These are phyloP conservation scores for Euura lappo DNA, from an alignment of 1,140 invertebrate species.

Conservation along the genomic window DNA sequence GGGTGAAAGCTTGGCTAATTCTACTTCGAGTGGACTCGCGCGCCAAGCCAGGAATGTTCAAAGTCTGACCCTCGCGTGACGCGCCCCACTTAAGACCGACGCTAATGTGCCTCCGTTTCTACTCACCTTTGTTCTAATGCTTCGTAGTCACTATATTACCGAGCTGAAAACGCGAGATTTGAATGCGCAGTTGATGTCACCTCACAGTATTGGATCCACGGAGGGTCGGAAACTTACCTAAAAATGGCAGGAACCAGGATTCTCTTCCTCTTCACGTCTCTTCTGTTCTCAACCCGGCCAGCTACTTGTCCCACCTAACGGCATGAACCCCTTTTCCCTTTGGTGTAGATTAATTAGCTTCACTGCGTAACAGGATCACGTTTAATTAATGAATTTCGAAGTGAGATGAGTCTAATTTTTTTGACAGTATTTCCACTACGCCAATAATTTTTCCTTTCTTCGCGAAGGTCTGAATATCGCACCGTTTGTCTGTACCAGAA, in stretches of 20 bases:
- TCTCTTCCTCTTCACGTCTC: no score
- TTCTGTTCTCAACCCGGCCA: background rate
- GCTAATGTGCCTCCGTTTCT: background rate
- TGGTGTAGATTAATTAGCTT: background rate
- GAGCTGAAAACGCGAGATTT: background rate
- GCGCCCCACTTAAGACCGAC: background rate
- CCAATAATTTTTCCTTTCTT: no score
- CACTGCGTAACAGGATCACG: background rate
- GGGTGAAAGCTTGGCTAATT: background rate
- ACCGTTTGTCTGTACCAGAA: no score
- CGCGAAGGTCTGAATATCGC: no score
- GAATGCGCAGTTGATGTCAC: background rate
- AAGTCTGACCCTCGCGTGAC: slow-evolving; percentile 6
- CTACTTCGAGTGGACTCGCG: background rate
- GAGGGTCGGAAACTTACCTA: background rate
- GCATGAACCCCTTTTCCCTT: background rate
- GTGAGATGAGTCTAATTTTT: background rate
- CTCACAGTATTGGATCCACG: background rate
- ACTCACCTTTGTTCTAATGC: slow-evolving; percentile 1
- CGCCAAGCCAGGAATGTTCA: background rate
- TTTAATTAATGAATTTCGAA: background rate
- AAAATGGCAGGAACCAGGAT: background rate
- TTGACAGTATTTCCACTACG: background rate
- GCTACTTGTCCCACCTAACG: background rate
- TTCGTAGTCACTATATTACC: slow-evolving; percentile 4